Percentiles rank a stretch among this genome's conserved stretches.
phyloP scores from a whole-genome alignment of 2,113 vertebrate species.

The Corydoras sp. region DNA sequence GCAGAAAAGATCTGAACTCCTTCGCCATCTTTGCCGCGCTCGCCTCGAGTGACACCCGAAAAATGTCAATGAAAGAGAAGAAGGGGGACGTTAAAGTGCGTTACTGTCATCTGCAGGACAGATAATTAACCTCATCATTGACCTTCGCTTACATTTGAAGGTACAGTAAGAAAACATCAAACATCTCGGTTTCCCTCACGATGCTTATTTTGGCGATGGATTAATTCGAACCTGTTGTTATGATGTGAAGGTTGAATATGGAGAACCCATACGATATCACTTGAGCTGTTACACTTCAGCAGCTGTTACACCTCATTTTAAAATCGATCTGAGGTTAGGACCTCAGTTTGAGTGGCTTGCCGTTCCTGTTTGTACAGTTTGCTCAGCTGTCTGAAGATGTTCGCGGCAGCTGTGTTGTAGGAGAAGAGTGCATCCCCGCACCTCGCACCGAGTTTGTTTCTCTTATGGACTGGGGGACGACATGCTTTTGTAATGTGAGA shows the following conservation, averaged over 20 bases:
- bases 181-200: not conserved
- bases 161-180: conserved; percentile 13
- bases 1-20: conserved; percentile 46
- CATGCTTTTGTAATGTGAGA: conserved; percentile 62
- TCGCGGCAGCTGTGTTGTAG: conserved; percentile 43
- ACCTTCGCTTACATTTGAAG: conserved; percentile 29
- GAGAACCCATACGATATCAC: not conserved
- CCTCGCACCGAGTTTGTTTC: conserved; percentile 25
- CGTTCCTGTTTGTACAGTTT: conserved; percentile 41
- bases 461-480: conserved; percentile 35
- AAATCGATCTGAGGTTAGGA: conserved; percentile 18
- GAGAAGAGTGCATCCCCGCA: conserved; percentile 11
- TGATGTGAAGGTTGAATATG: not conserved
- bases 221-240: not conserved
- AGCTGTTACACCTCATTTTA: conserved; percentile 22
- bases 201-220: not conserved
- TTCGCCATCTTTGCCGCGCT: conserved; percentile 42
- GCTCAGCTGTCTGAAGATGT: conserved; percentile 58
- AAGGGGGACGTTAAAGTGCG: conserved; percentile 47
- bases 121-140: conserved; percentile 51
- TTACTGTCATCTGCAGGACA: conserved; percentile 45
- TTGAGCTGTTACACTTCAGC: conserved; percentile 2
- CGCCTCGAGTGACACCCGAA: conserved; percentile 48
- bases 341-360: conserved; percentile 5
- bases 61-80: conserved; percentile 23